Evolutionary conservation across 2,113 vertebrate species (phyloP).

Genomic region (Hydrolagus affinis): DNA sequence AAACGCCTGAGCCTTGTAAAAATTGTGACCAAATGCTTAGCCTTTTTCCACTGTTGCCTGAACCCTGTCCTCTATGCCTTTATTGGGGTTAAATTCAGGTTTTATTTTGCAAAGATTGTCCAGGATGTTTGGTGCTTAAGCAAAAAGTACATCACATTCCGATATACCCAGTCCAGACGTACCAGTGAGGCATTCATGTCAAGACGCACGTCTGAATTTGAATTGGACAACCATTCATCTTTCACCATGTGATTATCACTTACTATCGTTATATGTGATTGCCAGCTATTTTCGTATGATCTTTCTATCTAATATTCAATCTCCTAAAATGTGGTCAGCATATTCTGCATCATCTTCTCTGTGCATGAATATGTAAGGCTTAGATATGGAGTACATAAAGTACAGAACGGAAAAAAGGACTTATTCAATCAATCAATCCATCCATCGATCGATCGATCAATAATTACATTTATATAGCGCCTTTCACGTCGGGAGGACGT

Average conservation of each 20-base stretch:
- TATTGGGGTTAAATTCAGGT: conserved; percentile 76
- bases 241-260: conserved; percentile 62
- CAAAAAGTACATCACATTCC: conserved; percentile 47
- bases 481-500: too few species aligned
- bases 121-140: conserved; percentile 62
- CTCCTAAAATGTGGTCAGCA: too few species aligned
- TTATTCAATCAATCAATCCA: too few species aligned
- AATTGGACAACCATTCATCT: conserved; percentile 61
- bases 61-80: conserved; percentile 89
- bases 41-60: conserved; percentile 82
- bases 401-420: too few species aligned
- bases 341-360: background rate
- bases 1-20: conserved; percentile 38
- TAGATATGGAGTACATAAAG: too few species aligned
- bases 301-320: too few species aligned
- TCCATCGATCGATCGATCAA: too few species aligned
- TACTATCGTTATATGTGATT: background rate
- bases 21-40: conserved; percentile 57
- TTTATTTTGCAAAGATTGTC: conserved; percentile 69
- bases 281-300: too few species aligned
- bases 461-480: too few species aligned
- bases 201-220: conserved; percentile 52
- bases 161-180: conserved; percentile 43
- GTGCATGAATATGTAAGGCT: too few species aligned
- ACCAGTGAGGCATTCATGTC: conserved; percentile 57